These are phyloP conservation scores for Catharus minimus DNA, from an alignment of 2,113 vertebrate genomes.

Conservation along the genomic window DNA sequence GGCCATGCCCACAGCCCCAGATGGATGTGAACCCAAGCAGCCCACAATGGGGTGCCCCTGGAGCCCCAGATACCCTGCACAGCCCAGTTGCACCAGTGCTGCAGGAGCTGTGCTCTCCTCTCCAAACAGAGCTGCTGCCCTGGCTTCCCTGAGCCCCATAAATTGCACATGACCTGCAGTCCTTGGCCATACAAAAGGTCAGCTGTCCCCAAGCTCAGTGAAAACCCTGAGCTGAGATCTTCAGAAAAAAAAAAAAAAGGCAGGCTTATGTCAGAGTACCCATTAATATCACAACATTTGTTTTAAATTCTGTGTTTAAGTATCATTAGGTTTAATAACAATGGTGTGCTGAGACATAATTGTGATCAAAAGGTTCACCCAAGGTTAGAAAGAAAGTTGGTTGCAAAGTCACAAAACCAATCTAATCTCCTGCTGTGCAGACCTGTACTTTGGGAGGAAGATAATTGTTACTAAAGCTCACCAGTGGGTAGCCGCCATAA, in stretches of 20 bases:
- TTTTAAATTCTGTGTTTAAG: background rate
- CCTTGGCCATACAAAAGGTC: background rate
- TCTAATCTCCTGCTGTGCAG: background rate
- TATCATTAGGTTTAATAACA: conserved; percentile 21
- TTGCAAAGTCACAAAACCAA: conserved; percentile 30
- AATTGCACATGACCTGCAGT: rapidly evolving
- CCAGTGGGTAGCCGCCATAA: background rate
- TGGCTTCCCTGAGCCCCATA: background rate
- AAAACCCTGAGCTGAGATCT: background rate
- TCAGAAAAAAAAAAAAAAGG: rapidly evolving
- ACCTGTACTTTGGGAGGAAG: background rate
- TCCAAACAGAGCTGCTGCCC: rapidly evolving
- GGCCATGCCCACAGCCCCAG: background rate
- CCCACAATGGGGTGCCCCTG: rapidly evolving
- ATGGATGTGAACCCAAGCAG: background rate
- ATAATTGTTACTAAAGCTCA: conserved; percentile 41
- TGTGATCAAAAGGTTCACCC: conserved; percentile 12
- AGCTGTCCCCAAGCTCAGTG: background rate
- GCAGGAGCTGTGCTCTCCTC: background rate
- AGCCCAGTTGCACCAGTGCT: rapidly evolving
- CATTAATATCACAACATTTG: background rate
- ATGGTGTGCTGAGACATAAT: background rate
- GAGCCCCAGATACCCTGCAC: rapidly evolving
- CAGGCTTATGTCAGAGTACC: background rate
- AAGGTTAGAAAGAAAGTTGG: conserved; percentile 33